A percentile compares a stretch with the other conserved stretches of the same genome.
Evolutionary conservation across 2,797 vertebrate species (phyloP).

Genomic region (Phoxinus dragarum): DNA sequence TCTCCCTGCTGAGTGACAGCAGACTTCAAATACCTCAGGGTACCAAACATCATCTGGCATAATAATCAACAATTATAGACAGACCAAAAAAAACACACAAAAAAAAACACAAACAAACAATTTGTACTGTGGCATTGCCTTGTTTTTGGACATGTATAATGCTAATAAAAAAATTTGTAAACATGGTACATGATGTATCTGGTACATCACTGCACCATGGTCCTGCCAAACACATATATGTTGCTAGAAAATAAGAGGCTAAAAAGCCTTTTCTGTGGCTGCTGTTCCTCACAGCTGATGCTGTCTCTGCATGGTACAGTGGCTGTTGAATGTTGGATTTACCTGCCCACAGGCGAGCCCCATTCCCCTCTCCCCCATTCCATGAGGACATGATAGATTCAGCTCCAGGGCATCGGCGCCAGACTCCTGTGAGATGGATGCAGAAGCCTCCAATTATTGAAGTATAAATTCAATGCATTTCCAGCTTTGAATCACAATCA

Average conservation of each 20-base stretch:
- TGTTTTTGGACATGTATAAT: background rate
- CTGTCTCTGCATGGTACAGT: conserved; percentile 17
- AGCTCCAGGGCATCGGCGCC: conserved; percentile 85
- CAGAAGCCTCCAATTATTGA: conserved; percentile 50
- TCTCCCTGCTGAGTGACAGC: conserved; percentile 33
- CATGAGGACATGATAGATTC: conserved; percentile 86
- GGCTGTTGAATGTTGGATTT: conserved; percentile 53
- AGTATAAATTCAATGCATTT: conserved; percentile 42
- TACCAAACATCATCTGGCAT: conserved; percentile 45
- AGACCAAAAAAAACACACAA: background rate
- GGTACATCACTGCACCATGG: background rate
- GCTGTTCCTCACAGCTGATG: conserved; percentile 7
- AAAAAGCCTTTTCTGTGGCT: background rate
- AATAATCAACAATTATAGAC: conserved; percentile 33
- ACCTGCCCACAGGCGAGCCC: conserved; percentile 90
- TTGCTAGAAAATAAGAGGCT: background rate
- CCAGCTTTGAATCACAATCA: conserved; percentile 10
- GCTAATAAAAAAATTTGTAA: background rate
- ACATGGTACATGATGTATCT: background rate
- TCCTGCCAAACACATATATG: background rate
- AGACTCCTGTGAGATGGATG: conserved; percentile 72
- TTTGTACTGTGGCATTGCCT: background rate
- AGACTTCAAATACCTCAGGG: conserved; percentile 37
- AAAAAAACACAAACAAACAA: background rate
- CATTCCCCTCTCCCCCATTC: conserved; percentile 91